phyloP scores from a whole-genome alignment of 1,140 invertebrate species.

The Apis florea region DNA sequence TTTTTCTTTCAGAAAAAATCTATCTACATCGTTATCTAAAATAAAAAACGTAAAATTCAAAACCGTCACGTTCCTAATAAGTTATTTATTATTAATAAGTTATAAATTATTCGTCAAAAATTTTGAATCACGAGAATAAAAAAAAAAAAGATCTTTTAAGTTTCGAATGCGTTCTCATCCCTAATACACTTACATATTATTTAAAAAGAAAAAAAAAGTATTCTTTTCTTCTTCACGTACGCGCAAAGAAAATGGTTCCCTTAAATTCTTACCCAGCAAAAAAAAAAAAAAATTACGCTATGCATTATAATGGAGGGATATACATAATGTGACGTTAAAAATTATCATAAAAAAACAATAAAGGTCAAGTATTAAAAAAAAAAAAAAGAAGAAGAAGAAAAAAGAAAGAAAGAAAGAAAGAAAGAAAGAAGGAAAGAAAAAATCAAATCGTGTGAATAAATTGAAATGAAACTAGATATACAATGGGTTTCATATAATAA shows the following conservation, averaged over 20 bases:
- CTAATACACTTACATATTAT: not conserved
- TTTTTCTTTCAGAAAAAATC: too few species aligned
- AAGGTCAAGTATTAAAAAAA: constrained; percentile 28
- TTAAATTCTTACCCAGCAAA: constrained; percentile 35
- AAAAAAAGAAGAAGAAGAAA: not conserved
- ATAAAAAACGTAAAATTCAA: too few species aligned
- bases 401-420: too few species aligned
- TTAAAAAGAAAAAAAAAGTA: not conserved
- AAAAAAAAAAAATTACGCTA: constrained; percentile 38
- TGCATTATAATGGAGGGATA: constrained; percentile 24
- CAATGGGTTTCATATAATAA: not conserved
- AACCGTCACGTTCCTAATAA: too few species aligned
- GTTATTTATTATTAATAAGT: too few species aligned
- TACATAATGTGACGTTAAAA: constrained; percentile 24
- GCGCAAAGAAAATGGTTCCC: not conserved
- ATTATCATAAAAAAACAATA: constrained; percentile 11
- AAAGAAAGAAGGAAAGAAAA: too few species aligned
- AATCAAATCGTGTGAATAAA: not conserved
- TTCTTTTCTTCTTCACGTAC: not conserved
- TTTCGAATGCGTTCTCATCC: too few species aligned
- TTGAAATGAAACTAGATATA: not conserved
- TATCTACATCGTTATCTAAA: too few species aligned
- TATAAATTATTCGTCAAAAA: too few species aligned
- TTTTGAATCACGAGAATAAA: too few species aligned
- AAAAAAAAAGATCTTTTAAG: too few species aligned